A percentile compares a stretch with the other conserved stretches of the same genome.
Conservation (phyloP, 2,888 invertebrate genomes). For the Mythimna albipuncta region DNA sequence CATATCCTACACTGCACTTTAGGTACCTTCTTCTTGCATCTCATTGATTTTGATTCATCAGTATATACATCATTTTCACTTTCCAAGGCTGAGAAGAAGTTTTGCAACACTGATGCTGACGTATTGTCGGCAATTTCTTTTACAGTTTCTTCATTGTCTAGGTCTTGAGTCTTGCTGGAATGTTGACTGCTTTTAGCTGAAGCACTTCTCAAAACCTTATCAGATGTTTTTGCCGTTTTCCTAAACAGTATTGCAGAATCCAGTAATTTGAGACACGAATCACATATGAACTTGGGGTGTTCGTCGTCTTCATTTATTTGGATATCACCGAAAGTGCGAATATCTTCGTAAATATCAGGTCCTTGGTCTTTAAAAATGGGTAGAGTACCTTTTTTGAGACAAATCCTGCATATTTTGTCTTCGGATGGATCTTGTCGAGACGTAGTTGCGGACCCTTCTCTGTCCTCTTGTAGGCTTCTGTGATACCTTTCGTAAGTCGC, state of each 20-base stretch:
- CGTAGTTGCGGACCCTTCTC: slow-evolving; percentile 3
- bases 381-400: slow-evolving; percentile 61
- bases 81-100: slow-evolving; percentile 32
- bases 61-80: slow-evolving; percentile 26
- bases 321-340: slow-evolving; percentile 67
- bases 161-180: not conserved
- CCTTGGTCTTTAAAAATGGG: slow-evolving; percentile 58
- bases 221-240: slow-evolving; percentile 75
- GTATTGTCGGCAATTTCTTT: slow-evolving; percentile 7
- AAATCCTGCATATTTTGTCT: slow-evolving; percentile 45
- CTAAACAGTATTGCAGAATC: slow-evolving; percentile 76
- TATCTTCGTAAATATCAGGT: slow-evolving; percentile 20
- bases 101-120: slow-evolving; percentile 28
- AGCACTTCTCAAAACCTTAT: slow-evolving; percentile 67
- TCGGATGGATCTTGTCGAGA: slow-evolving; percentile 4
- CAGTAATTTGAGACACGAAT: slow-evolving; percentile 76
- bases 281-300: slow-evolving; percentile 78
- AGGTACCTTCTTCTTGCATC: slow-evolving; percentile 18
- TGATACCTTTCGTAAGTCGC: slow-evolving; percentile 30
- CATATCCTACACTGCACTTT: slow-evolving; percentile 44
- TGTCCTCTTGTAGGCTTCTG: not conserved
- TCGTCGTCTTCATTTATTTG: slow-evolving; percentile 72
- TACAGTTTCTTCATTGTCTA: slow-evolving; percentile 8
- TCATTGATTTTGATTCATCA: slow-evolving; percentile 14
- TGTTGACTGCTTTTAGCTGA: not conserved